A percentile compares a stretch with the other conserved stretches of the same genome.
phyloP scores from a whole-genome alignment of 2,888 invertebrate species.

The Odiellus spinosus region DNA sequence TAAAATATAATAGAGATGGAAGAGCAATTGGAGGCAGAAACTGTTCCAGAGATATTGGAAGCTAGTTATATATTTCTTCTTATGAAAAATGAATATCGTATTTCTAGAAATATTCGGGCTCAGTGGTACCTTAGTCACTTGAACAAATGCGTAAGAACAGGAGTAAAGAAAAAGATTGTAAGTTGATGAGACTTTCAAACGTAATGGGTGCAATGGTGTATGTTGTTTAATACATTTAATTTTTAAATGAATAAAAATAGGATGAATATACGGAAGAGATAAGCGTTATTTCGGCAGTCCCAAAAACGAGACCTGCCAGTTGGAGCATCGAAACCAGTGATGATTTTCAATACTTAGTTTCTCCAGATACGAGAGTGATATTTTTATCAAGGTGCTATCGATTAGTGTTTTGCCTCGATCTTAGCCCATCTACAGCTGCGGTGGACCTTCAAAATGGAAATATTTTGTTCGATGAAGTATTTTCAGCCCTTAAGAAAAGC shows the following conservation, averaged over 20 bases:
- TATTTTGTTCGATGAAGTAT: conserved; percentile 29
- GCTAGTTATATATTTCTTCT: conserved; percentile 47
- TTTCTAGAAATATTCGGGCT: conserved; percentile 53
- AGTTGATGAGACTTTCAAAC: conserved; percentile 8
- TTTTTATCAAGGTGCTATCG: conserved; percentile 53
- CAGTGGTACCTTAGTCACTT: conserved; percentile 56
- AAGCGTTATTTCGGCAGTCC: conserved; percentile 46
- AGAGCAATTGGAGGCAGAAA: no score
- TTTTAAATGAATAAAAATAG: no score
- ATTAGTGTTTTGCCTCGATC: conserved; percentile 56
- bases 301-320: conserved; percentile 23
- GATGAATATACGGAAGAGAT: conserved; percentile 38
- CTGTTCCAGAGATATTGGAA: conserved; percentile 25
- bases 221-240: neutral
- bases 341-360: conserved; percentile 29
- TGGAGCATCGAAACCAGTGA: conserved; percentile 27
- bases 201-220: neutral
- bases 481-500: conserved; percentile 26
- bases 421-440: conserved; percentile 56
- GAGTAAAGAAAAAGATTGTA: conserved; percentile 27
- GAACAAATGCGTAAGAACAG: conserved; percentile 41
- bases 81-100: conserved; percentile 50
- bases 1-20: no score
- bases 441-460: conserved; percentile 34
- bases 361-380: conserved; percentile 42